These are phyloP conservation scores for Malaclemys terrapin DNA, from an alignment of 2,113 vertebrate species.

Conservation along the genomic window DNA sequence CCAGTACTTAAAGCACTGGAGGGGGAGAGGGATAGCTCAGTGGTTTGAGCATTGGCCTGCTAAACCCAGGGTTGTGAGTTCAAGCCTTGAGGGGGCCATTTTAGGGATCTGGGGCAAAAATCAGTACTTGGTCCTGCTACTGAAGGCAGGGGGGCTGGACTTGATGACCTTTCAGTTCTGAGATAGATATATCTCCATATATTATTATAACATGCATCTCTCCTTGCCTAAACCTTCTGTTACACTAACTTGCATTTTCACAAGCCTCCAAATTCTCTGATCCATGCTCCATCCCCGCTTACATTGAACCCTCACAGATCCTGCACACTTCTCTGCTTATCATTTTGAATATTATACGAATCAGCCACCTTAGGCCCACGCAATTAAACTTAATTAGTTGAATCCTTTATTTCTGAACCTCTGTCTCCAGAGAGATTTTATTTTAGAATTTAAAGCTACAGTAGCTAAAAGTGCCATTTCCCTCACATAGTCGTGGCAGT, in stretches of 20 bases:
- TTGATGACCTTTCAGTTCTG: no score
- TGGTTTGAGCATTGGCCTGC: no score
- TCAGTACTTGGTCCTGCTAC: no score
- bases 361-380: conserved; percentile 35
- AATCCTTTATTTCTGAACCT: conserved; percentile 56
- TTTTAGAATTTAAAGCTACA: conserved; percentile 42
- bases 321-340: conserved; percentile 1
- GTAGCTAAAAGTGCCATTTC: conserved; percentile 1
- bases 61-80: no score
- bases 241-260: background rate
- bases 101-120: no score
- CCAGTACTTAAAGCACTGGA: background rate
- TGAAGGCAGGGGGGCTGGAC: no score
- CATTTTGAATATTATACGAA: conserved; percentile 39
- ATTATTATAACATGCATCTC: background rate
- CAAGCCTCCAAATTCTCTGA: background rate
- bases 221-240: background rate
- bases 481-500: background rate
- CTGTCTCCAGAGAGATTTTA: conserved; percentile 27
- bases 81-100: no score
- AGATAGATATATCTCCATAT: no score
- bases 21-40: no score
- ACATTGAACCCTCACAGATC: conserved; percentile 18
- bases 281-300: conserved; percentile 23
- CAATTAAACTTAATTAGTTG: conserved; percentile 62